These are phyloP conservation scores for Mechanitis messenoides DNA, from an alignment of 2,888 invertebrate species.

Conservation along the genomic window DNA sequence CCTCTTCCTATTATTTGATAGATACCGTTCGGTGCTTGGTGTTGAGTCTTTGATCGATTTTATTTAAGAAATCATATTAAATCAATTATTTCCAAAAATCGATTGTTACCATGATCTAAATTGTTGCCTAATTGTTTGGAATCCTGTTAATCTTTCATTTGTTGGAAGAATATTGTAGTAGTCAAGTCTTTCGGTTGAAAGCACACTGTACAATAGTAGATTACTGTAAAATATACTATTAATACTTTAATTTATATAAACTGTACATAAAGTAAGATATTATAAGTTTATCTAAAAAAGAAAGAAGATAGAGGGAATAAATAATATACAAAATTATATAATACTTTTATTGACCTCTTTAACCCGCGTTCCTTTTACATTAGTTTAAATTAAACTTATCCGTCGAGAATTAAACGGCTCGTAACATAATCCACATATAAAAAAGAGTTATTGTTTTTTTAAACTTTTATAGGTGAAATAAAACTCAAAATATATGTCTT, in stretches of 20 bases:
- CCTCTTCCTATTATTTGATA: slow-evolving; percentile 59
- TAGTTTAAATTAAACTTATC: no score
- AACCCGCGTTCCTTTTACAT: no score
- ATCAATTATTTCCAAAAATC: slow-evolving; percentile 49
- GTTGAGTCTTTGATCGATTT: slow-evolving; percentile 57
- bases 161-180: slow-evolving; percentile 44
- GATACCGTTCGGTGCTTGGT: slow-evolving; percentile 67
- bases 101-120: slow-evolving; percentile 46
- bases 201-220: slow-evolving; percentile 71
- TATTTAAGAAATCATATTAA: slow-evolving; percentile 53
- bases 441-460: no score
- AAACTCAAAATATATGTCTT: no score
- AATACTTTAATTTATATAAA: slow-evolving; percentile 74
- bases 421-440: no score
- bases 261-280: slow-evolving; percentile 74
- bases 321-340: slow-evolving; percentile 55
- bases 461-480: no score
- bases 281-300: slow-evolving; percentile 70
- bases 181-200: slow-evolving; percentile 68
- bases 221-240: slow-evolving; percentile 67
- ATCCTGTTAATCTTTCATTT: slow-evolving; percentile 35
- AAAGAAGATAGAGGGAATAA: slow-evolving; percentile 73
- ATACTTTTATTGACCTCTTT: slow-evolving; percentile 43
- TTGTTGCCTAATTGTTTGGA: slow-evolving; percentile 34
- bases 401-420: no score